These are phyloP conservation scores for Stictonetta naevosa DNA, from an alignment of 2,113 vertebrate species.

Conservation along the genomic window DNA sequence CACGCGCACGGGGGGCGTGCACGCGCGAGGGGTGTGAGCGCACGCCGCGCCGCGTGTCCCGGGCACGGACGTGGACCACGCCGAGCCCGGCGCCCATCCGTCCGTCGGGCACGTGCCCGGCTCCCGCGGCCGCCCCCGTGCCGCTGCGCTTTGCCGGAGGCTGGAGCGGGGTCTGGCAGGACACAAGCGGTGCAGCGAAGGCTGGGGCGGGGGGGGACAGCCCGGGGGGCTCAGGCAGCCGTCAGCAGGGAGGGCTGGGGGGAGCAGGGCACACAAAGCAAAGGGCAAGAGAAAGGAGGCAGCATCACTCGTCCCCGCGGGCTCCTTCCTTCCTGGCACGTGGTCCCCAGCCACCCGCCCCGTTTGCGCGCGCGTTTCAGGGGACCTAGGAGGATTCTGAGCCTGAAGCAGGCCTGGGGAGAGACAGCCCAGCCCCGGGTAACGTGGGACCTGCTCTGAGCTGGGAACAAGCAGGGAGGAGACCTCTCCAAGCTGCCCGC, in stretches of 20 bases:
- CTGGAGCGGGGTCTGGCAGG: neutral
- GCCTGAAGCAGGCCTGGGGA: neutral
- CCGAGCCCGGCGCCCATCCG: rapidly evolving
- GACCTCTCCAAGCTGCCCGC: neutral
- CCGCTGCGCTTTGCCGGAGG: neutral
- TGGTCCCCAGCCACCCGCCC: neutral
- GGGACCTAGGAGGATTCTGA: neutral
- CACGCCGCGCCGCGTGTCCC: neutral
- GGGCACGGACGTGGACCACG: neutral
- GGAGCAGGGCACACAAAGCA: constrained; percentile 40
- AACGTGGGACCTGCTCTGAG: neutral
- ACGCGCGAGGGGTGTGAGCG: neutral
- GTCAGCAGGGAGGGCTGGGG: constrained; percentile 26
- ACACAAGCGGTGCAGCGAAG: constrained; percentile 61
- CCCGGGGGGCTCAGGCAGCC: constrained; percentile 9
- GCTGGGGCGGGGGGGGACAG: neutral
- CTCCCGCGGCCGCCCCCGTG: neutral
- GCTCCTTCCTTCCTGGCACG: neutral
- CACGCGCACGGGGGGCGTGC: neutral
- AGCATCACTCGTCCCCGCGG: neutral
- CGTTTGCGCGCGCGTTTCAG: neutral
- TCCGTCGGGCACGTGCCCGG: neutral
- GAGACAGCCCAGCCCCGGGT: neutral
- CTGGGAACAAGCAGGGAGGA: neutral
- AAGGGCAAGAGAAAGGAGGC: constrained; percentile 23